A percentile compares a stretch with the other conserved stretches of the same genome.
phyloP scores from a whole-genome alignment of 2,888 invertebrate species.

The Didymodactylos carnosus region DNA sequence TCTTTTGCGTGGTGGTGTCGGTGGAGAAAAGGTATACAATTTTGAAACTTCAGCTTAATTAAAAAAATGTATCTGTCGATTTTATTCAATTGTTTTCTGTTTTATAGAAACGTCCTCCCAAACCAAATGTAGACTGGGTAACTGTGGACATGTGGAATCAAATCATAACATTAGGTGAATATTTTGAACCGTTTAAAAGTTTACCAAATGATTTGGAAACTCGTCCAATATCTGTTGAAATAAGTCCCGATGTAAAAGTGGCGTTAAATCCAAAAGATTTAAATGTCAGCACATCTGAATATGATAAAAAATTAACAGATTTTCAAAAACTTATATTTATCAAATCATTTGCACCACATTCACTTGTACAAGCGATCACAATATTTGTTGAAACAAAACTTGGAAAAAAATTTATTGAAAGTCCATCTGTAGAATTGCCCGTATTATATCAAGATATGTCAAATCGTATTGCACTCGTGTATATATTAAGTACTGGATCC shows the following conservation, averaged over 20 bases:
- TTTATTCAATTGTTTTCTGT: background rate
- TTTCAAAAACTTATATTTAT: slow-evolving; percentile 64
- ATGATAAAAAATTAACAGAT: slow-evolving; percentile 37
- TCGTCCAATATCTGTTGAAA: background rate
- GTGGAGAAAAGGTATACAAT: slow-evolving; percentile 24
- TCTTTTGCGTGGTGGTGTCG: slow-evolving; percentile 49
- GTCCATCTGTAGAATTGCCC: slow-evolving; percentile 47
- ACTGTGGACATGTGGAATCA: slow-evolving; percentile 54
- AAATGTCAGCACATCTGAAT: slow-evolving; percentile 16
- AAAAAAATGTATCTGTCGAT: background rate
- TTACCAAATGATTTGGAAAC: slow-evolving; percentile 23
- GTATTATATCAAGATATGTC: slow-evolving; percentile 35
- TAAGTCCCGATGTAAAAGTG: background rate
- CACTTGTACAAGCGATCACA: slow-evolving; percentile 55
- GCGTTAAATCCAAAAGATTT: background rate
- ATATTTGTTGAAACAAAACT: slow-evolving; percentile 57
- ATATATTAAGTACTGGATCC: slow-evolving; percentile 63
- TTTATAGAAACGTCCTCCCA: slow-evolving; percentile 23
- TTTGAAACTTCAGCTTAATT: background rate
- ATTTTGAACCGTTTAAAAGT: slow-evolving; percentile 36
- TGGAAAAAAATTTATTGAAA: slow-evolving; percentile 59
- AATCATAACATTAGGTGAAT: slow-evolving; percentile 44
- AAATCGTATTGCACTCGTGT: slow-evolving; percentile 52
- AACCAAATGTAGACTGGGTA: slow-evolving; percentile 43
- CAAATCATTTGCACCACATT: slow-evolving; percentile 40